phyloP scores from a whole-genome alignment of 1,140 invertebrate genomes.

The Macrosteles quadrilineatus region DNA sequence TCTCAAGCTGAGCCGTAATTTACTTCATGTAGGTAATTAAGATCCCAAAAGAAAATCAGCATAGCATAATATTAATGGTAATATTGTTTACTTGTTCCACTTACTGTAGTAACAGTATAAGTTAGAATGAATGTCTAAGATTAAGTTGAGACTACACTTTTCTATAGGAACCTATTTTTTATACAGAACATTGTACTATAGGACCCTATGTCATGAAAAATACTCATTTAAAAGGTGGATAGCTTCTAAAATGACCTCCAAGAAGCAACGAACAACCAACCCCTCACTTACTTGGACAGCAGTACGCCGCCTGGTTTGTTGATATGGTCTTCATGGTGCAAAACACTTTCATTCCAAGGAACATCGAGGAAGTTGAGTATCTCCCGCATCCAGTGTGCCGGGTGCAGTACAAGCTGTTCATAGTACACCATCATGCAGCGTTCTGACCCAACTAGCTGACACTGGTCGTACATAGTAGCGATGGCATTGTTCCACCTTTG shows the following conservation, averaged over 20 bases:
- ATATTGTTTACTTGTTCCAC: no score
- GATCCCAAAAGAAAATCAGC: no score
- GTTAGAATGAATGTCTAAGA: no score
- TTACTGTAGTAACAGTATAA: no score
- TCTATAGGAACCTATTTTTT: no score
- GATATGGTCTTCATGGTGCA: slow-evolving; percentile 97
- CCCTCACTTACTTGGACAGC: slow-evolving; percentile 78
- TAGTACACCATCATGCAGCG: slow-evolving; percentile 90
- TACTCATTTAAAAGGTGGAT: not conserved
- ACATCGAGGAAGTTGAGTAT: slow-evolving; percentile 91
- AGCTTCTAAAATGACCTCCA: not conserved
- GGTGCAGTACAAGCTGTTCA: slow-evolving; percentile 95
- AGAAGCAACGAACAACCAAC: not conserved
- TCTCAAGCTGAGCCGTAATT: no score
- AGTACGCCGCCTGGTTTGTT: slow-evolving; percentile 94
- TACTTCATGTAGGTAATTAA: no score
- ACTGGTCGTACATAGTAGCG: slow-evolving; percentile 92
- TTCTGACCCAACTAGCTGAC: slow-evolving; percentile 78
- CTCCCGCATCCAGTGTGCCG: slow-evolving; percentile 83
- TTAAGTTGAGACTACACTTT: no score
- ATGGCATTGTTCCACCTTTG: slow-evolving; percentile 96
- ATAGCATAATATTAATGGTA: no score
- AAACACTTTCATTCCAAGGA: slow-evolving; percentile 93
- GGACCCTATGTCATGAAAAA: no score
- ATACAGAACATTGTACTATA: no score